phyloP scores from a whole-genome alignment of 1,140 invertebrate species.

The Drosophila sturtevanti region DNA sequence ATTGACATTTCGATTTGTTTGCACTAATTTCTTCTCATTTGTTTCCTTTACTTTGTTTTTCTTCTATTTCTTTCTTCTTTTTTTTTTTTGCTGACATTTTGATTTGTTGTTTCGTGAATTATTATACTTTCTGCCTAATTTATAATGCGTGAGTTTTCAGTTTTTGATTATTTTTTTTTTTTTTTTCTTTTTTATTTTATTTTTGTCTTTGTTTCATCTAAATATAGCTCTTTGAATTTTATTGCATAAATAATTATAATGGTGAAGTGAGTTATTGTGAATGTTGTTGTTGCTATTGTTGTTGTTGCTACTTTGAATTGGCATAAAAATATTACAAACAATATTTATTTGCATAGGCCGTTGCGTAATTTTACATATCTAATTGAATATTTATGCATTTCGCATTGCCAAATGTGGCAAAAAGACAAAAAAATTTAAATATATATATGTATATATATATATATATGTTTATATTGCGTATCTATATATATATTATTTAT shows the following conservation, averaged over 20 bases:
- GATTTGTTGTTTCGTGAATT: slow-evolving; percentile 41
- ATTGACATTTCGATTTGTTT: background rate
- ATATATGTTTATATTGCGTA: background rate
- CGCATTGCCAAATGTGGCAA: slow-evolving; percentile 46
- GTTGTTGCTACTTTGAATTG: background rate
- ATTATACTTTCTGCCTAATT: slow-evolving; percentile 28
- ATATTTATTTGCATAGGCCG: slow-evolving; percentile 38
- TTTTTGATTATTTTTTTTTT: slow-evolving; percentile 10
- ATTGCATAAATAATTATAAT: slow-evolving; percentile 28
- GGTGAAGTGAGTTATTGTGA: slow-evolving; percentile 21
- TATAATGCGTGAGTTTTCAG: slow-evolving; percentile 35
- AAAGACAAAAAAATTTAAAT: slow-evolving; percentile 20
- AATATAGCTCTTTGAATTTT: slow-evolving; percentile 8
- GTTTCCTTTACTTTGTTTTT: slow-evolving; percentile 3
- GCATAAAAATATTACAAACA: slow-evolving; percentile 28
- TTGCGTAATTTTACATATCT: slow-evolving; percentile 60
- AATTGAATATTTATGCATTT: slow-evolving; percentile 62
- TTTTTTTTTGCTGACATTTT: slow-evolving; percentile 35
- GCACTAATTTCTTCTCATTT: background rate
- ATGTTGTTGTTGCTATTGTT: slow-evolving; percentile 1
- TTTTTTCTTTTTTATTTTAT: background rate
- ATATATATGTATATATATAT: too few relatives aligned
- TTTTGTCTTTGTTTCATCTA: slow-evolving; percentile 24
- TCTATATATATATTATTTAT: slow-evolving; percentile 9
- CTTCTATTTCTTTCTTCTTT: background rate